phyloP scores from a whole-genome alignment of 2,113 vertebrate species.

The Osmerus eperlanus region DNA sequence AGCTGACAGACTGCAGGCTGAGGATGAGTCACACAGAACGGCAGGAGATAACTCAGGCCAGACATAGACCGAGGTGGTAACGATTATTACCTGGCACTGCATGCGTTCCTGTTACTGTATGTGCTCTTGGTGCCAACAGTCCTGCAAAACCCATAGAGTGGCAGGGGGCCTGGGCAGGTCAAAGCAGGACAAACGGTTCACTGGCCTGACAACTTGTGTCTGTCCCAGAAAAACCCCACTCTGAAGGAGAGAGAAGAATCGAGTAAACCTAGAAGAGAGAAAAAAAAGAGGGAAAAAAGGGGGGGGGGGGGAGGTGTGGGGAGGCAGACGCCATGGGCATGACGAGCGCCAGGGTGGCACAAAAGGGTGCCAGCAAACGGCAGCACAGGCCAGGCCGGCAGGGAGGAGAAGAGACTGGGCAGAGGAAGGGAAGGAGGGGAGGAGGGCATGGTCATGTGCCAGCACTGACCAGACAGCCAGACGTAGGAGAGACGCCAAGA shows the following conservation, averaged over 20 bases:
- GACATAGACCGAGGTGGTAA: no score
- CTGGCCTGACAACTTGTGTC: background rate
- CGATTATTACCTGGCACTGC: no score
- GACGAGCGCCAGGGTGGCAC: slow-evolving; percentile 39
- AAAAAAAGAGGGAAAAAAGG: background rate
- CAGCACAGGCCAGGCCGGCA: slow-evolving; percentile 33
- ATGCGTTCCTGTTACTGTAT: no score
- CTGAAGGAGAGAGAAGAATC: slow-evolving; percentile 9
- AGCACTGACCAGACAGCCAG: slow-evolving; percentile 16
- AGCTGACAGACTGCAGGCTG: no score
- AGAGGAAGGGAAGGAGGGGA: slow-evolving; percentile 1
- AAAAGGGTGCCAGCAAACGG: slow-evolving; percentile 42
- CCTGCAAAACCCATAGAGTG: no score
- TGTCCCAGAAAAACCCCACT: background rate
- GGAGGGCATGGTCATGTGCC: background rate
- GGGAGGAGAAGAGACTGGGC: slow-evolving; percentile 9
- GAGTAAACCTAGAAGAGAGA: slow-evolving; percentile 7
- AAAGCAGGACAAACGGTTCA: background rate
- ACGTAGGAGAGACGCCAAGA: background rate
- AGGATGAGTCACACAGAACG: background rate
- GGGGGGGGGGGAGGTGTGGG: slow-evolving; percentile 12
- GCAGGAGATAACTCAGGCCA: no score
- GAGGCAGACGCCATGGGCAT: slow-evolving; percentile 37
- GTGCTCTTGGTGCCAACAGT: no score
- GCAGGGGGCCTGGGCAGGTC: background rate